phyloP scores from a whole-genome alignment of 1,140 invertebrate genomes.

The Sinonovacula constricta region DNA sequence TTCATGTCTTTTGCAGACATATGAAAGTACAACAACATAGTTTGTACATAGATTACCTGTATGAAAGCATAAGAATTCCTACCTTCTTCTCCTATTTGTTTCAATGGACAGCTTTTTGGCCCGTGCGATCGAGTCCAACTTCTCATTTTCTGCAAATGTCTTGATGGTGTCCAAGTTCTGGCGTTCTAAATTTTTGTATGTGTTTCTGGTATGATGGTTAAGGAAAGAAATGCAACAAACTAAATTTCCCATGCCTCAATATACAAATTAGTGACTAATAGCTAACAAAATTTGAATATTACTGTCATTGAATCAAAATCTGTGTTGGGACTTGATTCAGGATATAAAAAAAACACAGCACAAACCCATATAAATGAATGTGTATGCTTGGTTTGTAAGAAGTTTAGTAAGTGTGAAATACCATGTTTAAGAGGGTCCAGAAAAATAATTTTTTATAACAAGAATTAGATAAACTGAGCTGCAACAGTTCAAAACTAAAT shows the following conservation, averaged over 20 bases:
- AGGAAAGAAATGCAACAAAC: conserved; percentile 19
- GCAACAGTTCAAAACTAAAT: too few relatives aligned
- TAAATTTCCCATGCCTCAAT: too few relatives aligned
- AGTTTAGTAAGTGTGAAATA: neutral
- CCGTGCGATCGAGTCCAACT: conserved; percentile 57
- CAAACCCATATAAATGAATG: neutral
- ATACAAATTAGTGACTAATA: neutral
- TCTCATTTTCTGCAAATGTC: conserved; percentile 46
- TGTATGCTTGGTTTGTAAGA: neutral
- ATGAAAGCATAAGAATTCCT: too few relatives aligned
- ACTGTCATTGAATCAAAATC: neutral
- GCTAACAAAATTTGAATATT: conserved; percentile 13
- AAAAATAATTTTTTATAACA: too few relatives aligned
- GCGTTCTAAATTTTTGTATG: conserved; percentile 59
- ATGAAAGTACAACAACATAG: too few relatives aligned
- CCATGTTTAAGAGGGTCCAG: too few relatives aligned
- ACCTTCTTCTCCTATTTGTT: conserved; percentile 71
- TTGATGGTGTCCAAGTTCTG: conserved; percentile 59
- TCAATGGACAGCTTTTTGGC: conserved; percentile 63
- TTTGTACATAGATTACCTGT: too few relatives aligned
- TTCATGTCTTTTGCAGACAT: too few relatives aligned
- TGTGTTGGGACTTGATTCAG: neutral
- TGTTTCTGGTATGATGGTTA: conserved; percentile 54
- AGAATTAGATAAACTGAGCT: too few relatives aligned
- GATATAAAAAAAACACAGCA: neutral